Evolutionary conservation across 2,113 vertebrate genomes (phyloP).

Genomic region (Austrofundulus limnaeus): DNA sequence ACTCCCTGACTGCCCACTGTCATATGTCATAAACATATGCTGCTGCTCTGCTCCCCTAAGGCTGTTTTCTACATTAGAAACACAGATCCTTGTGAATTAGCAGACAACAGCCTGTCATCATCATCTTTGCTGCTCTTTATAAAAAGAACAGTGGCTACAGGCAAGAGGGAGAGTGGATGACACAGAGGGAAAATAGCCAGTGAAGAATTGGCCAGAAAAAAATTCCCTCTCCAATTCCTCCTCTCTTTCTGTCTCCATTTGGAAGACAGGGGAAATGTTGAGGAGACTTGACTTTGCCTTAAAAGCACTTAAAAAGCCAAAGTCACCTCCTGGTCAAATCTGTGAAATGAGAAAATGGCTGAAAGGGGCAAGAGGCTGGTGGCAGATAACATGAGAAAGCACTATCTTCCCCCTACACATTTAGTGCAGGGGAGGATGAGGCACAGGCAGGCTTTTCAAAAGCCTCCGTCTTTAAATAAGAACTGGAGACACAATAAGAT

Average conservation of each 20-base stretch:
- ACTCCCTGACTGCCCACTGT: constrained; percentile 20
- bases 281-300: constrained; percentile 65
- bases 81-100: constrained; percentile 36
- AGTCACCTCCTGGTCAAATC: constrained; percentile 78
- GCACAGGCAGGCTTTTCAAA: constrained; percentile 53
- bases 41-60: constrained; percentile 23
- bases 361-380: constrained; percentile 62
- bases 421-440: constrained; percentile 48
- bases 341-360: constrained; percentile 78
- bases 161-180: constrained; percentile 21
- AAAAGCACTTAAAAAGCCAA: constrained; percentile 78
- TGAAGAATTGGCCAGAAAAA: constrained; percentile 33
- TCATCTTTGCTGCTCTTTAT: constrained; percentile 33
- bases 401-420: constrained; percentile 76
- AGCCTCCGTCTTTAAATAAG: constrained; percentile 45
- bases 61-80: constrained; percentile 51
- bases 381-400: constrained; percentile 79
- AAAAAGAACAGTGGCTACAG: constrained; percentile 27
- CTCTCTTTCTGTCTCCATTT: constrained; percentile 49
- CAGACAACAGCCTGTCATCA: constrained; percentile 57
- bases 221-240: constrained; percentile 12
- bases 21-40: constrained; percentile 61
- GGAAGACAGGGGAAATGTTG: constrained; percentile 36
- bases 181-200: constrained; percentile 5
- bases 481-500: constrained; percentile 61